Conservation (phyloP, 2,113 vertebrate genomes). For the Charadrius vociferus region DNA sequence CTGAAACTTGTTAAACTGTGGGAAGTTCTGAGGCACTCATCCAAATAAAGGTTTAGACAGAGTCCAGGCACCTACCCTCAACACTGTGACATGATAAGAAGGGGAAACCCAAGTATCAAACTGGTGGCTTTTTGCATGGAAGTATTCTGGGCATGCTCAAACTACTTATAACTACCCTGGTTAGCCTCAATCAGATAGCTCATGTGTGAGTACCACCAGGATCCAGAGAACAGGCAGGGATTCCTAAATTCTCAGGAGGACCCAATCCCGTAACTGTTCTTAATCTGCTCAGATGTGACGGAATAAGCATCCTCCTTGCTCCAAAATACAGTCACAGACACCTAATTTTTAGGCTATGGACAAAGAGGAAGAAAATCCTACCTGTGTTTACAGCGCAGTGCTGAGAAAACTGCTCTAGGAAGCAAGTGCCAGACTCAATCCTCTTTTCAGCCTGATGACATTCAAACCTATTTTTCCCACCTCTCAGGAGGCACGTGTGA, state of each 20-base stretch:
- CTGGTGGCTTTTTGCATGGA: neutral
- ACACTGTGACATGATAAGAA: fast-evolving
- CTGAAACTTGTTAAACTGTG: neutral
- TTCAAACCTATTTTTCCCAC: neutral
- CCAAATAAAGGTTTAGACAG: neutral
- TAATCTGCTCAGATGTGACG: neutral
- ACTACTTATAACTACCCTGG: neutral
- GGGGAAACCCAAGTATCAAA: neutral
- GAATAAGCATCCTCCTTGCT: neutral
- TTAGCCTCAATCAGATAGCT: neutral
- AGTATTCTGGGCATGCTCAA: neutral
- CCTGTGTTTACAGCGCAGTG: neutral
- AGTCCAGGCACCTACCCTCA: neutral
- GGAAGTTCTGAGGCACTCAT: neutral
- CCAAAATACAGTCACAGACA: neutral
- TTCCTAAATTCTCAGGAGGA: neutral
- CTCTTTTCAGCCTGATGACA: neutral
- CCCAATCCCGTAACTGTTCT: neutral
- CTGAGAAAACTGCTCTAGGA: neutral
- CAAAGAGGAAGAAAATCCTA: neutral
- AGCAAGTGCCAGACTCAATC: neutral
- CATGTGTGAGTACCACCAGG: neutral
- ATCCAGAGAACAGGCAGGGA: neutral
- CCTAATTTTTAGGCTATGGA: neutral
- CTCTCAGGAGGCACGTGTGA: neutral